These are phyloP conservation scores for Caenorhabditis remanei DNA, from an alignment of 1,140 invertebrate species.

Conservation along the genomic window DNA sequence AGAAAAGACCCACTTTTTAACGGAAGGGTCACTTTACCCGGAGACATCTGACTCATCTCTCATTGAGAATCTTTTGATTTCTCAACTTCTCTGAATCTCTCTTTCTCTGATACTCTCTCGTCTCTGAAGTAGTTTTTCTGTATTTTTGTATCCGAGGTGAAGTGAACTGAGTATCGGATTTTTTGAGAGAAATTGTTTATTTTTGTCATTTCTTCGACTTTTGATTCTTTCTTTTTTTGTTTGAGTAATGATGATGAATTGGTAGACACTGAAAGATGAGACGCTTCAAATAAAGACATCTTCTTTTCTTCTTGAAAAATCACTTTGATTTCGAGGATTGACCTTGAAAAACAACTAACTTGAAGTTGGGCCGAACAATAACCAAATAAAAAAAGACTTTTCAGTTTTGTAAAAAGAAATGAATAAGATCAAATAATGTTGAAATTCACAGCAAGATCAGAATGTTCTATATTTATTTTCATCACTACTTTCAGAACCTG, in stretches of 20 bases:
- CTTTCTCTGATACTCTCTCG: neutral
- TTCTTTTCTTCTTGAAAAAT: too few relatives aligned
- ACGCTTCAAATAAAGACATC: too few relatives aligned
- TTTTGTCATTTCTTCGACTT: neutral
- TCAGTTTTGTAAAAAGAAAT: too few relatives aligned
- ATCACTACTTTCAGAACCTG: neutral
- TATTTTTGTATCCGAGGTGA: neutral
- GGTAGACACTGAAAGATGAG: too few relatives aligned
- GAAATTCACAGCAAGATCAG: too few relatives aligned
- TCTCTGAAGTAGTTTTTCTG: neutral
- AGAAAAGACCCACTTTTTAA: conserved; percentile 24
- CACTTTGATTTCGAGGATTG: too few relatives aligned
- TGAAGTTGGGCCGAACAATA: too few relatives aligned
- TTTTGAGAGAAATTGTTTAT: neutral
- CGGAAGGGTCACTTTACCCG: neutral
- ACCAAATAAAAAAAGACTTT: too few relatives aligned
- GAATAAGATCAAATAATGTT: too few relatives aligned
- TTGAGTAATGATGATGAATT: conserved; percentile 40
- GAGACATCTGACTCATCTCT: neutral
- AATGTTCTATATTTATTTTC: too few relatives aligned
- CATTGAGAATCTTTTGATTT: neutral
- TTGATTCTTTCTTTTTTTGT: conserved; percentile 14
- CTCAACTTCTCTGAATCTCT: neutral
- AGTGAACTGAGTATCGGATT: neutral
- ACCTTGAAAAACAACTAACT: too few relatives aligned